A percentile compares a stretch with the other conserved stretches of the same genome.
Evolutionary conservation across 2,797 vertebrate species (phyloP).

Genomic region (Pseudocheirus occidentalis): DNA sequence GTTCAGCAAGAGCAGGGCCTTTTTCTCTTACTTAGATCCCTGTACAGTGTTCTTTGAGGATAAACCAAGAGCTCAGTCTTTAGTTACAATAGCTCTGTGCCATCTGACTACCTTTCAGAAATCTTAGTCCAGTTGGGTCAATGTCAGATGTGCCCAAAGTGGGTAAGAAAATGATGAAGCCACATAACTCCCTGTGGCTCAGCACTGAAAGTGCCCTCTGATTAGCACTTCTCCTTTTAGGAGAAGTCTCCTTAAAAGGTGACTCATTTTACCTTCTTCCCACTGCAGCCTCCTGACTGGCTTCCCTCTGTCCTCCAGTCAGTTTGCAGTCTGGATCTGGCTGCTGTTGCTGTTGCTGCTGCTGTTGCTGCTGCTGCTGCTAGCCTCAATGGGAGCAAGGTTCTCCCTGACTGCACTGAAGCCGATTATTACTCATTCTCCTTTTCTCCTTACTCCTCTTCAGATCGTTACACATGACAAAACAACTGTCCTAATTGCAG

Average conservation of each 20-base stretch:
- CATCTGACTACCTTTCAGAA: neutral
- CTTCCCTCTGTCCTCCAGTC: neutral
- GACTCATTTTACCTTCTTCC: neutral
- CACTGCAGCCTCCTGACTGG: neutral
- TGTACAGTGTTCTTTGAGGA: neutral
- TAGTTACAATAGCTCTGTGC: neutral
- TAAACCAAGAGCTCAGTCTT: neutral
- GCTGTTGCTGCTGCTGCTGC: neutral
- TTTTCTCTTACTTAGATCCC: neutral
- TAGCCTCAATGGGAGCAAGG: neutral
- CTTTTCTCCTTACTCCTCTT: slow-evolving; percentile 82
- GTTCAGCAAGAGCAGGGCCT: neutral
- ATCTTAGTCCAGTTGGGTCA: neutral
- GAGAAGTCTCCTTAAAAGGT: too few species aligned
- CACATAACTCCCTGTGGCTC: neutral
- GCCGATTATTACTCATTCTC: slow-evolving; percentile 81
- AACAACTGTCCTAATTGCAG: slow-evolving; percentile 85
- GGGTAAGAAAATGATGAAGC: neutral
- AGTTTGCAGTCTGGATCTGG: too few species aligned
- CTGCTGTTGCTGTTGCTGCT: neutral
- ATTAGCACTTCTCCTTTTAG: too few species aligned
- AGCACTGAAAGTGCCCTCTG: neutral
- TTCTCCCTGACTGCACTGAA: slow-evolving; percentile 69
- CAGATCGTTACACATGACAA: slow-evolving; percentile 85
- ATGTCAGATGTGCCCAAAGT: neutral